Percentiles rank a stretch among this genome's conserved stretches.
These are phyloP conservation scores for Silurus asotus DNA, from an alignment of 2,113 vertebrate species.

Conservation along the genomic window DNA sequence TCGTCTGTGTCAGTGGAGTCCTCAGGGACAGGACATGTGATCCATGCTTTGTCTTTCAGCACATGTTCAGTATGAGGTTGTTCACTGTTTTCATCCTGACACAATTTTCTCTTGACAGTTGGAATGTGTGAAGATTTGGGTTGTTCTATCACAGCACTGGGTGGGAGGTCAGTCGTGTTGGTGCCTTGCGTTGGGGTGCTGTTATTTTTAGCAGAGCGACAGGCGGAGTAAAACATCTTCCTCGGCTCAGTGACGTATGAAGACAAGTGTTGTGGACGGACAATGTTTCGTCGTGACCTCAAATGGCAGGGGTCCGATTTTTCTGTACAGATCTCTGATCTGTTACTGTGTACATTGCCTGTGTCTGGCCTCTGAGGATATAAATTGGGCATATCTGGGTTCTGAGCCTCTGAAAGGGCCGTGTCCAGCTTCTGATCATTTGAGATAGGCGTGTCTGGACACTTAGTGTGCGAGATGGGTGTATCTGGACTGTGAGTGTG, in stretches of 20 bases:
- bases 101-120: constrained; percentile 3
- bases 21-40: not conserved
- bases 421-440: not conserved
- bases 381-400: too few relatives aligned
- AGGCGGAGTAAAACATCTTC: constrained; percentile 72
- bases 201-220: constrained; percentile 63
- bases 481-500: not conserved
- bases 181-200: constrained; percentile 58
- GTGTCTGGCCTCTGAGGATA: not conserved
- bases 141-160: not conserved
- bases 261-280: constrained; percentile 85
- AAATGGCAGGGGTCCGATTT: constrained; percentile 10
- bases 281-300: constrained; percentile 80
- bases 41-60: not conserved
- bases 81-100: not conserved
- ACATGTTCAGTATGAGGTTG: constrained; percentile 32
- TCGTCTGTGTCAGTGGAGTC: constrained; percentile 28
- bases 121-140: constrained; percentile 3
- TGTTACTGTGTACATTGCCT: too few relatives aligned
- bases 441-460: not conserved
- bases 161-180: constrained; percentile 15
- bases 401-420: not conserved
- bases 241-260: constrained; percentile 85
- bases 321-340: not conserved
- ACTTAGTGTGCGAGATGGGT: not conserved